phyloP scores from a whole-genome alignment of 2,888 invertebrate genomes.

The Ectropis crepuscularia region DNA sequence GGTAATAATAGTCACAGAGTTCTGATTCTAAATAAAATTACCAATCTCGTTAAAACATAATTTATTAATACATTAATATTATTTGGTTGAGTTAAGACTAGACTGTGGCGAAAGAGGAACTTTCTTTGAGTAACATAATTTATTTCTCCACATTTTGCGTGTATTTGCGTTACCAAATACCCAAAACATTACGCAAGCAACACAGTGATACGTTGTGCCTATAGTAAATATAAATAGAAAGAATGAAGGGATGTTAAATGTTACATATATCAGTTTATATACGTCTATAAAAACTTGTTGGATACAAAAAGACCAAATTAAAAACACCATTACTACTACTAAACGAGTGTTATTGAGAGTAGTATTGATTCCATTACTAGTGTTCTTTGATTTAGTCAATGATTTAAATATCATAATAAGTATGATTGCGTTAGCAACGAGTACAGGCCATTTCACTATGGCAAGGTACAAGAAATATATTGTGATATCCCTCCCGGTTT shows the following conservation, averaged over 20 bases:
- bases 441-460: slow-evolving; percentile 68
- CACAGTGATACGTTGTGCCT: slow-evolving; percentile 66
- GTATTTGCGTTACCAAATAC: slow-evolving; percentile 71
- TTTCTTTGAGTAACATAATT: slow-evolving; percentile 9
- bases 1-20: no score
- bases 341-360: slow-evolving; percentile 45
- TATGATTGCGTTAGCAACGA: slow-evolving; percentile 61
- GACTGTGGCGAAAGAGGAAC: slow-evolving; percentile 15
- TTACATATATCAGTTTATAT: slow-evolving; percentile 56
- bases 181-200: slow-evolving; percentile 70
- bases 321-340: slow-evolving; percentile 60
- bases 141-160: slow-evolving; percentile 62
- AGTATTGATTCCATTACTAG: slow-evolving; percentile 51
- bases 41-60: neutral
- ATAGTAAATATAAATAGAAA: slow-evolving; percentile 49
- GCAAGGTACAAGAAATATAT: slow-evolving; percentile 54
- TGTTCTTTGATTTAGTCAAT: slow-evolving; percentile 56
- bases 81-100: slow-evolving; percentile 12
- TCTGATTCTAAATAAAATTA: neutral
- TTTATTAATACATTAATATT: neutral
- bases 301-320: slow-evolving; percentile 69
- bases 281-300: slow-evolving; percentile 66
- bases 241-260: slow-evolving; percentile 35
- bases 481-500: slow-evolving; percentile 32
- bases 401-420: slow-evolving; percentile 60